These are phyloP conservation scores for Halichoerus grypus DNA, from an alignment of 2,113 vertebrate species.

Conservation along the genomic window DNA sequence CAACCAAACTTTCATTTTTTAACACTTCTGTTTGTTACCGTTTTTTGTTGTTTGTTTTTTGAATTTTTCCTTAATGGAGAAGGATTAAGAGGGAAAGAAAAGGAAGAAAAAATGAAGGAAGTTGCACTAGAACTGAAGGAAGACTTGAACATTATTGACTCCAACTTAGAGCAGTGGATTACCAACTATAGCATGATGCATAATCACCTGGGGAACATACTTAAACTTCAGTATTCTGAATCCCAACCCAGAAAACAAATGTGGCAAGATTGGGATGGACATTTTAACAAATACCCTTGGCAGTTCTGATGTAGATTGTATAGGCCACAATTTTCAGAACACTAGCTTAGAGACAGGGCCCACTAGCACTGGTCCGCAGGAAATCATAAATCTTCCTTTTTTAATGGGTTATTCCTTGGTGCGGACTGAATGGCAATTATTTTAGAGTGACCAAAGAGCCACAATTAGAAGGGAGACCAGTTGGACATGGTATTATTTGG, in stretches of 20 bases:
- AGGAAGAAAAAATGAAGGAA: no score
- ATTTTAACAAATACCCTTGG: background rate
- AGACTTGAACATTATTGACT: background rate
- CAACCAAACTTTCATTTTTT: background rate
- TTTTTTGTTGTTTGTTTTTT: background rate
- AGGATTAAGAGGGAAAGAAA: background rate
- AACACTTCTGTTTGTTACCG: background rate
- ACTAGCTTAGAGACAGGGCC: background rate
- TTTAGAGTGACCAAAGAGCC: background rate
- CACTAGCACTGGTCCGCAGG: background rate
- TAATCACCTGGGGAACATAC: background rate
- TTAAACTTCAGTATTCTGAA: background rate
- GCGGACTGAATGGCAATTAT: background rate
- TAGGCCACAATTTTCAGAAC: background rate
- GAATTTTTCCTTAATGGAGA: background rate
- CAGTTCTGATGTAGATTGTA: background rate
- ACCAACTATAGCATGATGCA: background rate
- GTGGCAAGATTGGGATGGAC: background rate
- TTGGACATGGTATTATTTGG: background rate
- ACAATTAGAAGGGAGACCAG: background rate
- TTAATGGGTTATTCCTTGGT: background rate
- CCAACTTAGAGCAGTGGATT: background rate
- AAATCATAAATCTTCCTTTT: background rate
- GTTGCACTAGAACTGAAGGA: background rate
- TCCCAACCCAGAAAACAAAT: background rate